Percentiles rank a stretch among this genome's conserved stretches.
These are phyloP conservation scores for Rhinopithecus roxellana DNA, from an alignment of 2,113 vertebrate genomes.

Conservation along the genomic window DNA sequence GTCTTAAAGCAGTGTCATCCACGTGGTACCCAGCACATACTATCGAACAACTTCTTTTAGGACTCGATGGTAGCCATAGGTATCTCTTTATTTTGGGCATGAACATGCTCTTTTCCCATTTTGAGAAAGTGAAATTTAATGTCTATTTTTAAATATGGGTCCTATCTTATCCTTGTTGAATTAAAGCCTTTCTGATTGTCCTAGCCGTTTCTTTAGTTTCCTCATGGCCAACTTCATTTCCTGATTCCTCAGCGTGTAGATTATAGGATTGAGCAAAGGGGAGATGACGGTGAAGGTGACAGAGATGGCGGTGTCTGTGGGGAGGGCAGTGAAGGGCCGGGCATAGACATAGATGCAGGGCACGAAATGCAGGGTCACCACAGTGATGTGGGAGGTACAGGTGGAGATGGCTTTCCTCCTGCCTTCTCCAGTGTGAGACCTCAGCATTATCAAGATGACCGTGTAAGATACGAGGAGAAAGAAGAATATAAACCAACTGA, in stretches of 20 bases:
- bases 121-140: neutral
- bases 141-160: neutral
- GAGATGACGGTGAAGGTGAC: slow-evolving; percentile 45
- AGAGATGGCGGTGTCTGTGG: neutral
- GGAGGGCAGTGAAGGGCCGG: slow-evolving; percentile 31
- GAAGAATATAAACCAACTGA: slow-evolving; percentile 48
- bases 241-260: slow-evolving; percentile 40
- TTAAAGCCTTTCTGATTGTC: neutral
- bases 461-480: slow-evolving; percentile 63
- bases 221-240: slow-evolving; percentile 52
- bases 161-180: neutral
- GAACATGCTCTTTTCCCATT: neutral
- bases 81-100: neutral
- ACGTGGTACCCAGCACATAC: no score
- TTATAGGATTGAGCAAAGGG: slow-evolving; percentile 39
- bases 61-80: neutral
- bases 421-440: slow-evolving; percentile 37
- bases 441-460: slow-evolving; percentile 50
- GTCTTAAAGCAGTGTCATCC: neutral
- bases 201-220: neutral
- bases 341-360: slow-evolving; percentile 38
- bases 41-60: neutral
- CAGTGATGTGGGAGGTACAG: slow-evolving; percentile 3
- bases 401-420: slow-evolving; percentile 56
- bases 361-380: slow-evolving; percentile 35